Evolutionary conservation across 1,140 invertebrate species (phyloP), one percentile per base, ranked within the genome.

Genomic region (Teleogryllus occipitalis): DNA sequence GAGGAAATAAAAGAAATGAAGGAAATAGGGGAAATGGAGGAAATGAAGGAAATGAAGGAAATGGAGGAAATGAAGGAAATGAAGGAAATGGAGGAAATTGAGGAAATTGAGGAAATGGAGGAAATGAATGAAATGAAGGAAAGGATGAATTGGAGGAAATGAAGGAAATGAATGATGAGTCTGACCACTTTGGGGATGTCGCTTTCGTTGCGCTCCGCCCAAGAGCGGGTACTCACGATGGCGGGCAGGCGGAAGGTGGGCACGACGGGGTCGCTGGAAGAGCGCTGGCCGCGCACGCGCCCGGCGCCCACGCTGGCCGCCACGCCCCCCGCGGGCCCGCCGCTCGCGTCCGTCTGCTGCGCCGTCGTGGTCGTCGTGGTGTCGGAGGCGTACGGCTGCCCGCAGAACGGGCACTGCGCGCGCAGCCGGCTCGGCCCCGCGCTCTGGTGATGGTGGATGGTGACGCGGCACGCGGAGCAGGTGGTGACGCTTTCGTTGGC

Each of bases 251-350:
- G 80, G 79, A 83, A 82, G 72, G 81, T 78, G 21, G 82, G 78
- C 18, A 85, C 81, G 5, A 82, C 79, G 15, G 84, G 83, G 27
- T 85, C 83, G 72, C 82, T 84, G 79, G 81, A 80, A 7, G 84
- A 85, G 22, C 83, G 79, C 77, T 83, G 81, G n/a, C 80, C 82
- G 73, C 83, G 80, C 0, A 83, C 82, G 14, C 83, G 77, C 7
- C 82, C 82, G 2, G 82, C 82, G 6, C 82, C 83, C 3, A 83
- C 82, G 8, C 80, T 80, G 0, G 82, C 83, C n/a, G 80, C 80
- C 21, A 81, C 82, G 75, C 76, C n/a, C 39, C 4, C 14, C 15
- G n/a, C 72, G 47, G 18, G 10, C 46, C 12, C 46, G 10, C 75
- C 72, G 77, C 27, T 12, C 27, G 22, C 22, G 48, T 14, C 76